A percentile compares a stretch with the other conserved stretches of the same genome.
These are phyloP conservation scores for Numenius phaeopus DNA, from an alignment of 2,797 vertebrate genomes.

Conservation along the genomic window DNA sequence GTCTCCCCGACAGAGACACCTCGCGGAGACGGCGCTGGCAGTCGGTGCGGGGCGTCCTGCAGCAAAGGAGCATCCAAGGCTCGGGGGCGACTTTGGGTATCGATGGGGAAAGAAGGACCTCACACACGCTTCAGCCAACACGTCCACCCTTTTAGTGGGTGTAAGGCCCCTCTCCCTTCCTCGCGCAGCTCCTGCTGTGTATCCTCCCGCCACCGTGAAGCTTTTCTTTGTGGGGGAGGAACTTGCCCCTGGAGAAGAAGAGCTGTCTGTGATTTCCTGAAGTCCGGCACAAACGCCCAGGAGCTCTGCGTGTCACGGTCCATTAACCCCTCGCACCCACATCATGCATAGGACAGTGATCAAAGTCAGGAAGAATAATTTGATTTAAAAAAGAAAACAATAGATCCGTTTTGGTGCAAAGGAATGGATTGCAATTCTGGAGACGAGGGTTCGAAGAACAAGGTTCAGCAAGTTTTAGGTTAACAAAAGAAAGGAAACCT, in stretches of 20 bases:
- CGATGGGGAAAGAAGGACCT: not conserved
- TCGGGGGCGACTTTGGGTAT: accelerated
- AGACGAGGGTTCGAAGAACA: not conserved
- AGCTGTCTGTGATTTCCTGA: not conserved
- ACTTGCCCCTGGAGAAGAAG: not conserved
- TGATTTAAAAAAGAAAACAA: not conserved
- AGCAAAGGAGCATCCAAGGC: not conserved
- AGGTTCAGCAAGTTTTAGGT: not conserved
- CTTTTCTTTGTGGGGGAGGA: not conserved
- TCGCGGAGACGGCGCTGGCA: accelerated
- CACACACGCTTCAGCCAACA: accelerated
- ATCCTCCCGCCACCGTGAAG: accelerated
- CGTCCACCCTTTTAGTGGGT: accelerated
- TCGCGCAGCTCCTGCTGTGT: not conserved
- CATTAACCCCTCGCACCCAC: not conserved
- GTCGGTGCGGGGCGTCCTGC: not conserved
- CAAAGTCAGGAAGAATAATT: not conserved
- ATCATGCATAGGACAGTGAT: not conserved
- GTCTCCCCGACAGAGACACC: not conserved
- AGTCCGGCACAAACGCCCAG: too few relatives aligned
- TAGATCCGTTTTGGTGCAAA: not conserved
- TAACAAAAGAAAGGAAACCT: not conserved
- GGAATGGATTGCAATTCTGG: not conserved
- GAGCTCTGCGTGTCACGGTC: not conserved
- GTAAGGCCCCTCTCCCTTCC: not conserved